Conservation (phyloP, 2,888 invertebrate species). For the Ochropleura plecta region DNA sequence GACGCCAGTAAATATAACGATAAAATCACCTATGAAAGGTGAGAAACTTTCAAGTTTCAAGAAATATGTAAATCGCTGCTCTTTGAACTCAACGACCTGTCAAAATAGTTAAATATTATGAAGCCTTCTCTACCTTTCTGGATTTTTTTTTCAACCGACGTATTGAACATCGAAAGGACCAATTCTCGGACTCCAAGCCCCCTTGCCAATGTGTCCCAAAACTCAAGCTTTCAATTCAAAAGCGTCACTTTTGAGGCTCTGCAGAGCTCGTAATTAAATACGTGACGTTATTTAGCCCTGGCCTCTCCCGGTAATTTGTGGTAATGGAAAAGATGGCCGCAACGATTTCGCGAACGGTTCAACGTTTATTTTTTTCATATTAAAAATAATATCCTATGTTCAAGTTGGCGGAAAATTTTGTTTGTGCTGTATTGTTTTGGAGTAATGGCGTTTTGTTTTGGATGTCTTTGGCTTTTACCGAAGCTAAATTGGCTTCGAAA, state of each 20-base stretch:
- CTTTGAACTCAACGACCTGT: not conserved
- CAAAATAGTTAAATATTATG: not conserved
- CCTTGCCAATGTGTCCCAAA: slow-evolving; percentile 69
- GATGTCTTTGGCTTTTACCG: slow-evolving; percentile 50
- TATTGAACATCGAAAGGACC: slow-evolving; percentile 2
- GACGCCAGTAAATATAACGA: too few species aligned
- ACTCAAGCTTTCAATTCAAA: slow-evolving; percentile 83
- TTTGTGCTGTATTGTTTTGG: slow-evolving; percentile 64
- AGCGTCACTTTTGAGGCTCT: slow-evolving; percentile 81
- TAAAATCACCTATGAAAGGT: not conserved
- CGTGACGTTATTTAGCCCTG: slow-evolving; percentile 86
- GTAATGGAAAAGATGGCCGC: slow-evolving; percentile 81
- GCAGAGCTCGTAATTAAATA: slow-evolving; percentile 86
- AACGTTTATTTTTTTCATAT: slow-evolving; percentile 73
- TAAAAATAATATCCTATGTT: slow-evolving; percentile 68
- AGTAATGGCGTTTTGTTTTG: slow-evolving; percentile 60
- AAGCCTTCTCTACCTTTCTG: not conserved
- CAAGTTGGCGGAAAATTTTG: slow-evolving; percentile 65
- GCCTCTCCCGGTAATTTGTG: slow-evolving; percentile 80
- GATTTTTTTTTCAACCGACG: not conserved
- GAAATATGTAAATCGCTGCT: not conserved
- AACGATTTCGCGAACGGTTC: slow-evolving; percentile 77
- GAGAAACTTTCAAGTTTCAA: too few species aligned
- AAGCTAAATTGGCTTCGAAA: slow-evolving; percentile 45
- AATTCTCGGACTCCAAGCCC: slow-evolving; percentile 16